These are phyloP conservation scores for Lineus longissimus DNA, from an alignment of 1,140 invertebrate genomes.

Conservation along the genomic window DNA sequence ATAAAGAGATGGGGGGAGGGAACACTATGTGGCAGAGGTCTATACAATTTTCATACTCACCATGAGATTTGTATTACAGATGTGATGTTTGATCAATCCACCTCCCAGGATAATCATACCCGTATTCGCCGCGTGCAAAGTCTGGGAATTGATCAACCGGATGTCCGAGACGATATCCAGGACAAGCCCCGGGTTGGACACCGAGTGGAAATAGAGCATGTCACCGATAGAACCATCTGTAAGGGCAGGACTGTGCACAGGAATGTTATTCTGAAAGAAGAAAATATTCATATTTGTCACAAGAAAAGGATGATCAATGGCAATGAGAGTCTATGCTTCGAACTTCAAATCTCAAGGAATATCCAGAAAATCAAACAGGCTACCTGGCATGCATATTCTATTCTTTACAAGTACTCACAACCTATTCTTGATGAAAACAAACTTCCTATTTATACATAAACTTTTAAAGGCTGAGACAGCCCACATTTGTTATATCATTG, in stretches of 20 bases:
- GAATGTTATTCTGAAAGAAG: conserved; percentile 78
- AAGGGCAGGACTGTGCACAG: conserved; percentile 94
- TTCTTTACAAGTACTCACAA: too few species aligned
- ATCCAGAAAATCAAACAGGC: too few species aligned
- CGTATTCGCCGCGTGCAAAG: conserved; percentile 86
- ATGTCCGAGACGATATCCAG: conserved; percentile 92
- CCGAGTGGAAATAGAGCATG: conserved; percentile 99
- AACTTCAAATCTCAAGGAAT: not conserved
- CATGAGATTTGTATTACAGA: conserved; percentile 66
- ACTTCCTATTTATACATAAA: too few species aligned
- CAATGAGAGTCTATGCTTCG: too few species aligned
- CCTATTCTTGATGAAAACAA: too few species aligned
- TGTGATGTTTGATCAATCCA: conserved; percentile 98
- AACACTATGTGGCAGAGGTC: too few species aligned
- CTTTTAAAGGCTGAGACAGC: too few species aligned
- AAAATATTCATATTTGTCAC: conserved; percentile 1
- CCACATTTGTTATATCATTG: too few species aligned
- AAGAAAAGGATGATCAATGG: not conserved
- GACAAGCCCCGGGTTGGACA: conserved; percentile 83
- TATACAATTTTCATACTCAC: too few species aligned
- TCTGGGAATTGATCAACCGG: conserved; percentile 83
- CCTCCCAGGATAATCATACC: conserved; percentile 98
- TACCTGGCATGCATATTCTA: too few species aligned
- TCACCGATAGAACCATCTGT: conserved; percentile 98
- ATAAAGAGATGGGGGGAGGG: too few species aligned